Evolutionary conservation across 2,797 vertebrate genomes (phyloP).

Genomic region (Pipistrellus pygmaeus): DNA sequence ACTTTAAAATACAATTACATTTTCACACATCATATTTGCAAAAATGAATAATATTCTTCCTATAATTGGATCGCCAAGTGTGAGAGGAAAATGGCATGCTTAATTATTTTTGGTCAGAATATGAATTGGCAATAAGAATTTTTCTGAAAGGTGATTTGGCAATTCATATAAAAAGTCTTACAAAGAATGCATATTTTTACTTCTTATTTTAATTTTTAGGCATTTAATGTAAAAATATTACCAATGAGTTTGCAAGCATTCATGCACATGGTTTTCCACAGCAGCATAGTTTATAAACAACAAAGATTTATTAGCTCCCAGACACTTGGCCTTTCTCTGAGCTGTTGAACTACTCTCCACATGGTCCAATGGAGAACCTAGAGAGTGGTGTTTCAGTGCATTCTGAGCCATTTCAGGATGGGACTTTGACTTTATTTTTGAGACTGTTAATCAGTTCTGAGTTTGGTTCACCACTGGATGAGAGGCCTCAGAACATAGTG

Average conservation of each 20-base stretch:
- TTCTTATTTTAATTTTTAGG: background rate
- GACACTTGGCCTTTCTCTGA: background rate
- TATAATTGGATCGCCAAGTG: background rate
- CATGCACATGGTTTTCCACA: background rate
- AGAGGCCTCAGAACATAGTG: background rate
- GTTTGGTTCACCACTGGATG: background rate
- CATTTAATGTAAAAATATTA: background rate
- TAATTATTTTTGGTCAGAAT: background rate
- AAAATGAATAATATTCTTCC: slow-evolving; percentile 1
- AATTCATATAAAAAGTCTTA: slow-evolving; percentile 6
- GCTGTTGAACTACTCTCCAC: background rate
- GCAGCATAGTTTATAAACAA: background rate
- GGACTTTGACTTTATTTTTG: rapidly evolving
- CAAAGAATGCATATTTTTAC: too few species aligned
- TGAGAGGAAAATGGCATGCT: background rate
- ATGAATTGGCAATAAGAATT: background rate
- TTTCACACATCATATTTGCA: slow-evolving; percentile 15
- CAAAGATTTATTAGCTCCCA: background rate
- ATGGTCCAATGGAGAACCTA: background rate
- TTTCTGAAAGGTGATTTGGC: background rate
- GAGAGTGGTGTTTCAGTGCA: too few species aligned
- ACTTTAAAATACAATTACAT: background rate
- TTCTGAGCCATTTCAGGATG: rapidly evolving
- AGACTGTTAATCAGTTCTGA: background rate
- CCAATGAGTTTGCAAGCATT: background rate